phyloP scores from a whole-genome alignment of 2,888 invertebrate species.

The Uloborus plumipes region DNA sequence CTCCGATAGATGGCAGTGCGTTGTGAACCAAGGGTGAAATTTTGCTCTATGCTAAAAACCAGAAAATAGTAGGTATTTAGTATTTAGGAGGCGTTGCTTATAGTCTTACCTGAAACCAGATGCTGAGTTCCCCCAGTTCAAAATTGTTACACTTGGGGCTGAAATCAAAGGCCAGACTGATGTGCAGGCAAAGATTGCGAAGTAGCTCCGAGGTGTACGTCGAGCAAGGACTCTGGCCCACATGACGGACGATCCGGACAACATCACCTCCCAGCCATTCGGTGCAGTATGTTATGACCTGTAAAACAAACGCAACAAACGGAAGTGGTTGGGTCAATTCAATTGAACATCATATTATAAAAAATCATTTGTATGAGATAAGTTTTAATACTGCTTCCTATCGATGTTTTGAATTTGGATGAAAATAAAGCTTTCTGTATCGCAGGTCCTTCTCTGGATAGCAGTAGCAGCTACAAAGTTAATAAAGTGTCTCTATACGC shows the following conservation, averaged over 20 bases:
- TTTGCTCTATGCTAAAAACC: too few species aligned
- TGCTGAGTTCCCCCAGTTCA: conserved; percentile 86
- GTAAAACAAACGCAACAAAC: background rate
- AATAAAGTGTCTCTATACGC: too few species aligned
- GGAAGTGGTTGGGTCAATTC: background rate
- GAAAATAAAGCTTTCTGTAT: too few species aligned
- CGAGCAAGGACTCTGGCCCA: conserved; percentile 82
- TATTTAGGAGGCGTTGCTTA: too few species aligned
- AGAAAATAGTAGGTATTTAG: too few species aligned
- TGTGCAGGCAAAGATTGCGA: conserved; percentile 85
- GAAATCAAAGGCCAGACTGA: conserved; percentile 82
- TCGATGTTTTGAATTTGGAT: too few species aligned
- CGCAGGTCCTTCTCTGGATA: too few species aligned
- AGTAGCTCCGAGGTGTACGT: conserved; percentile 85
- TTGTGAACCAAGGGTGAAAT: too few species aligned
- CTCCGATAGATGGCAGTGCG: too few species aligned
- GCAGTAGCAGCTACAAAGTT: too few species aligned
- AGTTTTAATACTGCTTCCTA: too few species aligned
- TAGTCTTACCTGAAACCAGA: conserved; percentile 77
- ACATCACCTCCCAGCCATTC: conserved; percentile 73
- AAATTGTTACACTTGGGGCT: conserved; percentile 86
- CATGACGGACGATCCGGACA: conserved; percentile 76
- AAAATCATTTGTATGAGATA: too few species aligned
- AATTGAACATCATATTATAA: background rate
- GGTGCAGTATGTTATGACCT: conserved; percentile 66